Base-by-base conservation (phyloP, 2,888 invertebrate genomes). In the Koerneria pararmatus region DNA sequence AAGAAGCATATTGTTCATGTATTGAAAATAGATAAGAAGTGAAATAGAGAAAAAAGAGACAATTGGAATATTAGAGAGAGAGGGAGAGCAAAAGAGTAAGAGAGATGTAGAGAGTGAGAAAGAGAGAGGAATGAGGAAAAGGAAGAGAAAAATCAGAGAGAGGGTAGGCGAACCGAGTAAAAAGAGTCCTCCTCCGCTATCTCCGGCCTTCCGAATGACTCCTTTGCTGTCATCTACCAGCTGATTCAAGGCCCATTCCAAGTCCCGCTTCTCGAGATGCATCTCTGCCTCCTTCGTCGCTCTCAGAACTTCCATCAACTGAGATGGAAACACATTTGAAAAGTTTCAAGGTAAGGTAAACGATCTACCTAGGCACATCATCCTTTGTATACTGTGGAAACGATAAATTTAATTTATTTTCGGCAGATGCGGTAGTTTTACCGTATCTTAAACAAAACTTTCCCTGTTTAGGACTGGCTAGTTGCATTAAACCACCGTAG, bases 101-200 rank as follows among this genome's bases (percentile, higher is more conserved):
- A 41, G 41, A 41, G 8, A 41, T 41, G 41, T 19, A 19, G 8
- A 41, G 11, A 19, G 41, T 41, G 11, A 41, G 41, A 41, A 19
- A 41, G 19, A 11, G 11, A 41, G 11, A 11, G 19, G 11, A 41
- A 41, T 41, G 11, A 41, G 41, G 11, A 8, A 41, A 41, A n/a
- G 11, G 41, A 41, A 19, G 41, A 8, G 19, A 37, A 15, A 34
- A 59, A 35, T 6, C 65, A 71, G 82, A 82, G 79, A 81, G 80
- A 67, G 15, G 8, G 32, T 8, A 29, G 6, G n/a, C 71, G 53
- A 87, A 80, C 90, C 89, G 68, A 95, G 89, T 56, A 88, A 87
- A 84, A 89, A 91, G 79, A 91, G 90, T 0, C 94, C 94, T 59
- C 91, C 91, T 59, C 90, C 89, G 71, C 91, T 89, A 75, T 92